Evolutionary conservation across 2,113 vertebrate species (phyloP), one percentile per base, ranked within the genome.

Genomic region (Larimichthys polyactis): DNA sequence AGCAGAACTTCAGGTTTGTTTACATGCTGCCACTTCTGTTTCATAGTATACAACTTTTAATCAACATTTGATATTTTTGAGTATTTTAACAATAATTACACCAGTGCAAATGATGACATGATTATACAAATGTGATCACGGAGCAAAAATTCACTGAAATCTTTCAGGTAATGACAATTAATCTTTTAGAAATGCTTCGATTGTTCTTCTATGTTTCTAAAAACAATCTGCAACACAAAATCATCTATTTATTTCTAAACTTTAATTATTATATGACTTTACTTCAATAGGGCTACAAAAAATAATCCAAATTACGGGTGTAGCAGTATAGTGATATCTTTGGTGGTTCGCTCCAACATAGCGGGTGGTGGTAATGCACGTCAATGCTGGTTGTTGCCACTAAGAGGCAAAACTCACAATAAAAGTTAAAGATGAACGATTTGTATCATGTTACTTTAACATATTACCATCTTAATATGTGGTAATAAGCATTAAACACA

Each of bases 1-100:
- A 36, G 24, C 36, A 64, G 40, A 64, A 7, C 8, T 58, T 43
- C 8, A 81, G 67, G 60, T 74, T 71, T 78, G 81, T 86, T 80
- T 65, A 43, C 52, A 22, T 24, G 64, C 24, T 17, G 48, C 14
- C 27, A 17, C 4, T 55, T n/a, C n/a, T n/a, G n/a, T n/a, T 36
- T 9, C 1, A 40, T 62, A 63, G 9, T 32, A 4, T 11, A 64
- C 14, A 20, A 24, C 3, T 20, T 66, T 46, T n/a, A 36, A 75
- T 82, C 27, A 44, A 70, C 19, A 32, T 40, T 11, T 48, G 3
- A 71, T 32, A 51, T n/a, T n/a, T n/a, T n/a, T n/a, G n/a, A 70
- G 12, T 0, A 60, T 36, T 8, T 57, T 22, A 32, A n/a, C 15
- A 32, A 9, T 73, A 19, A 52, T 20, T 67, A 0, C n/a, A 29